Evolutionary conservation across 1,140 invertebrate species (phyloP), one percentile per base, ranked within the genome.

Genomic region (Leptoteleia sp.): DNA sequence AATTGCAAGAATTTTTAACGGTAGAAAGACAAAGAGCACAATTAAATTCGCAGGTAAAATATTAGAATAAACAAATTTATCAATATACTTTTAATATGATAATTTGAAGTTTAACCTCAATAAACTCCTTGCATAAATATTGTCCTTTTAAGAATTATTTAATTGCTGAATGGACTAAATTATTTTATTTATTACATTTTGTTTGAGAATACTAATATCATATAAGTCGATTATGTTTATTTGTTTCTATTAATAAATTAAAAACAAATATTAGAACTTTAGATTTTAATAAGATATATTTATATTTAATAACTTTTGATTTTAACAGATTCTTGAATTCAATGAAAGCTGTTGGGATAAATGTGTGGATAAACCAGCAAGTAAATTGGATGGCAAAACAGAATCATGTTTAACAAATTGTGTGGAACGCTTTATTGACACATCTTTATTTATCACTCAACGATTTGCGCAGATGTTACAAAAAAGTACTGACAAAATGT

Each of bases 311-410:
- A n/a, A n/a, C n/a, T n/a, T n/a, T n/a, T n/a, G n/a, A n/a, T 38
- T 55, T n/a, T 11, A 13, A 47, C 19, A 97, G 95, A 94, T 97
- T 79, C 95, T 97, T 81, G 94, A 95, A 85, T 94, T 98, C 85
- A 97, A 96, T 79, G 96, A 97, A 82, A 93, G 96, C 55, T 99
- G 97, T 87, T 99, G 97, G 97, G 97, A 98, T 8, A 96, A 96
- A 87, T 98, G 97, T 85, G 92, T 98, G 2, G 96, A 96, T 17
- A 96, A 96, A 84, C 95, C 96, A 15, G 92, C 93, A 71, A 92
- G 91, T 25, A 98, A 97, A 89, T 87, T 99, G 68, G 97, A 98
- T 83, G 92, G 93, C 15, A 92, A 93, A 83, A 97, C 96, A 7
- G 97, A 98, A 90, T 94, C 94, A 11, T 99, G 97, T 84, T 89